Base-by-base conservation (phyloP, 2,888 invertebrate genomes). In the Drosophila paracracens region DNA sequence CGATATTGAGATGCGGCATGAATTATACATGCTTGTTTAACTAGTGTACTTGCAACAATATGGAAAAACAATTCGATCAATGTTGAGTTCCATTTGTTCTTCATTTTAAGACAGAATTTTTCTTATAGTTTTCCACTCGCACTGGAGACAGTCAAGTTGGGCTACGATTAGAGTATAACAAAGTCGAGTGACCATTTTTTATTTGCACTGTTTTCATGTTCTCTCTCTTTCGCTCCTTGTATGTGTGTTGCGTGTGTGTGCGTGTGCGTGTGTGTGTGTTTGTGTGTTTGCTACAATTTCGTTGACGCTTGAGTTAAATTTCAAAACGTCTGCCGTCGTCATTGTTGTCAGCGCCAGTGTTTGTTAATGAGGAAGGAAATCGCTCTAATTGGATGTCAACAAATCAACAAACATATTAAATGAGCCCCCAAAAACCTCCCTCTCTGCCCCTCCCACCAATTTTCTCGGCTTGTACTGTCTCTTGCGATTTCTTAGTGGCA, bases 321-420 rank as follows among this genome's bases (percentile, higher is more conserved):
- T 86, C 78, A 76, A 81, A 76, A 68, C 80, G 74, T 75, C 79
- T 70, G 61, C 65, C 51, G 57, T 50, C 31, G 63, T 21, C 38
- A 36, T 25, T 25, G 43, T 43, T 35, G 57, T 66, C 48, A 71
- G 76, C 76, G 69, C 57, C 75, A 74, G 74, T 75, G 71, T 73
- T 71, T 84, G 83, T 87, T 89, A 89, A 89, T 88, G 86, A 88
- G 88, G 88, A 89, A 88, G 88, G 88, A 88, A 88, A 83, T 85
- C 86, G 82, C 86, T 86, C 75, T 89, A 88, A 88, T 88, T 88
- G 88, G 88, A 86, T 88, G 89, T 88, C 89, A 89, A 89, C 89
- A 88, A 89, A 87, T 88, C 88, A 89, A 81, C 89, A 88, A 89
- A 87, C 89, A 83, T 86, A 87, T 86, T 87, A 88, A 79, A 70